These are phyloP conservation scores for Allenopithecus nigroviridis DNA, from an alignment of 2,797 vertebrate genomes.

Conservation along the genomic window DNA sequence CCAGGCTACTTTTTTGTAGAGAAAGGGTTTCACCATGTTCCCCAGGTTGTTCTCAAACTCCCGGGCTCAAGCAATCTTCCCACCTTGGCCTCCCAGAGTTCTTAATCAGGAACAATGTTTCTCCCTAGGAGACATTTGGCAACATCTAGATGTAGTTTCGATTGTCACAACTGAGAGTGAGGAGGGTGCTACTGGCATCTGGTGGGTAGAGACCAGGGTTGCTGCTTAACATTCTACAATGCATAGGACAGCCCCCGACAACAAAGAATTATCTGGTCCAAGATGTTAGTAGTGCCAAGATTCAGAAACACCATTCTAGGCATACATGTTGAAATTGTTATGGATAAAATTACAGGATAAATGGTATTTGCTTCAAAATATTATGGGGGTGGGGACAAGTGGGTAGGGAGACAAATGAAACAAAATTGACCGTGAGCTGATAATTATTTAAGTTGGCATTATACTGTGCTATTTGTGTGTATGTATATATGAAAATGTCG, in stretches of 20 bases:
- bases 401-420: neutral
- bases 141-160: neutral
- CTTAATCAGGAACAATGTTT: neutral
- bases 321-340: neutral
- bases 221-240: neutral
- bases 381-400: neutral
- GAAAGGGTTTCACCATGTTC: too few relatives aligned
- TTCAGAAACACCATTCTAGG: neutral
- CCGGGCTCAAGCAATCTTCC: too few relatives aligned
- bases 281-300: neutral
- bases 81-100: too few relatives aligned
- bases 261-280: neutral
- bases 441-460: neutral
- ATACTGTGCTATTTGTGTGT: neutral
- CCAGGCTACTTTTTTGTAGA: too few relatives aligned
- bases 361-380: neutral
- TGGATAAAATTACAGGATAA: neutral
- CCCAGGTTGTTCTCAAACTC: too few relatives aligned
- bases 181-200: neutral
- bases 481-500: neutral
- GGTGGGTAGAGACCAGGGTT: too few relatives aligned
- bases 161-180: neutral
- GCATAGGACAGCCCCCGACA: neutral
- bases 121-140: neutral
- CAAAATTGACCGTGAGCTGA: neutral